Evolutionary conservation across 2,113 vertebrate species (phyloP), one percentile per base, ranked within the genome.

Genomic region (Phasianus colchicus): DNA sequence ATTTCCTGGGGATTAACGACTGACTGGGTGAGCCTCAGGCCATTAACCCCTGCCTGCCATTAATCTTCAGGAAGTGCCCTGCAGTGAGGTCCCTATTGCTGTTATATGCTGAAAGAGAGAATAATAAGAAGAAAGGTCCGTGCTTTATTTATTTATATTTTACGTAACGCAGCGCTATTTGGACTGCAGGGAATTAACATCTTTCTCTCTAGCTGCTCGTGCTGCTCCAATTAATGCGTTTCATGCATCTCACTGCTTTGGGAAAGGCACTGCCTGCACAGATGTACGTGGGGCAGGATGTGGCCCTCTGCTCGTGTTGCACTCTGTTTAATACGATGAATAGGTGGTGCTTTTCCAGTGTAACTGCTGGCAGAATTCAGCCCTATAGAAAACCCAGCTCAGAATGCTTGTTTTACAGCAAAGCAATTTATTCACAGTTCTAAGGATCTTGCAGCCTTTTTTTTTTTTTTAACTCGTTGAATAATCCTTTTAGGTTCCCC

Each of bases 401-500:
- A 66, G 84, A 97, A 95, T 79, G 90, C 94, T 96, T 95, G 96
- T 90, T 96, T 92, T 92, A 94, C 92, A 95, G 95, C 94, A 96
- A 90, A 96, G 92, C 95, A 93, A 93, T 97, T 94, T 96, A 93
- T 97, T 96, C 95, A 77, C 92, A 91, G 81, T 95, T 95, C 95
- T 92, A 92, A 95, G 96, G 86, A 92, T 96, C 91, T 88, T 6
- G 0, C 88, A 95, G 93, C 90, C 90, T 91, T 95, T 94, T 96
- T 89, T 94, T 95, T 91, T 91, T 66, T 89, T 92, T 95, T 94
- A 94, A 94, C 91, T 93, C 95, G 36, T 87, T 90, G 94, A 97
- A 96, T 96, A 97, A 96, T 97, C 95, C 95, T 96, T 97, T 96
- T 97, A 96, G 95, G 95, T 94, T 89, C 75, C 87, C 90, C 81